Percentiles rank a stretch among this genome's conserved stretches.
phyloP scores from a whole-genome alignment of 2,888 invertebrate genomes.

The Chymomyza procnemis region DNA sequence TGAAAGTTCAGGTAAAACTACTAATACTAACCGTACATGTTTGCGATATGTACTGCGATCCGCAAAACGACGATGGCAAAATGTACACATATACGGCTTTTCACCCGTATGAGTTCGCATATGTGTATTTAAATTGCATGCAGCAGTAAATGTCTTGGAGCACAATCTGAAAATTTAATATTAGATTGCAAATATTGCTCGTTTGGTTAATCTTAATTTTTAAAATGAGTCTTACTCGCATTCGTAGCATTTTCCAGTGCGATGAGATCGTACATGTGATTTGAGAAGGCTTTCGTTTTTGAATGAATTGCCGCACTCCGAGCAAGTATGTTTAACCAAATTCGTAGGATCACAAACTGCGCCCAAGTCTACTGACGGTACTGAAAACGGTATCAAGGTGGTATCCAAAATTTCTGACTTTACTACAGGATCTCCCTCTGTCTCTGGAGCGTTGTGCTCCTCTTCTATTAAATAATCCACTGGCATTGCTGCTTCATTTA shows the following conservation, averaged over 20 bases:
- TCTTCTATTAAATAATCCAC: not conserved
- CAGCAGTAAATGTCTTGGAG: conserved; percentile 59
- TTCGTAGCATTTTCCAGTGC: conserved; percentile 37
- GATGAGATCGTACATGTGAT: conserved; percentile 41
- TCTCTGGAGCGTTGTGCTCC: not conserved
- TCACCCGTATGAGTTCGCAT: conserved; percentile 75
- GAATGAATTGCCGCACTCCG: conserved; percentile 41
- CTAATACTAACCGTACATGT: conserved; percentile 67
- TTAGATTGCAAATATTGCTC: not conserved
- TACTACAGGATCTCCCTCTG: not conserved
- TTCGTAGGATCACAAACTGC: conserved; percentile 26
- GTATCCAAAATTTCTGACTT: not conserved
- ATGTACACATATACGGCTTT: conserved; percentile 62
- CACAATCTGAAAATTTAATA: conserved; percentile 59
- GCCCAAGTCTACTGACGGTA: conserved; percentile 23
- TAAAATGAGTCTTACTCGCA: conserved; percentile 50
- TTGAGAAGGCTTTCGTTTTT: conserved; percentile 29
- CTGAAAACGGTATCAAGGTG: not conserved
- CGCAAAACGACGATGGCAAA: conserved; percentile 70
- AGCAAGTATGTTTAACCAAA: conserved; percentile 31
- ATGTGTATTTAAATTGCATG: conserved; percentile 68
- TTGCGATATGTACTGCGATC: conserved; percentile 76
- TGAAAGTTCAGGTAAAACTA: not conserved
- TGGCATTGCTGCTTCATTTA: not conserved
- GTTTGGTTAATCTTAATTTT: not conserved